phyloP scores from a whole-genome alignment of 2,888 invertebrate genomes.

The Phorcus lineatus region DNA sequence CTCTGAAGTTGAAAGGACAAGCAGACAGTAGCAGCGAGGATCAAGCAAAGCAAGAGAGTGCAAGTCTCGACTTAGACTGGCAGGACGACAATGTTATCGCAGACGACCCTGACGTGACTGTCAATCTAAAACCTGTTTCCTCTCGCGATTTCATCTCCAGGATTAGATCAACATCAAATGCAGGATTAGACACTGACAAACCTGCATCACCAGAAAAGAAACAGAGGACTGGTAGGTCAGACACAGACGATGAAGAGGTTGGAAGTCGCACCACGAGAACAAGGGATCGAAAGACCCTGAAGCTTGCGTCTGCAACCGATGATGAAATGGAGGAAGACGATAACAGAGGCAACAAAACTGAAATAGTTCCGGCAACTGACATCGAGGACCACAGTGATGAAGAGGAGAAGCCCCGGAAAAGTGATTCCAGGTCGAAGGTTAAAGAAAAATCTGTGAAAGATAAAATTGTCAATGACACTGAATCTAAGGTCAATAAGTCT shows the following conservation, averaged over 20 bases:
- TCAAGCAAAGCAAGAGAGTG: background rate
- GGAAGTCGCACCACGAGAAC: background rate
- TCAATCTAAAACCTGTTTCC: background rate
- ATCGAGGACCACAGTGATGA: background rate
- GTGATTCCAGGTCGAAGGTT: background rate
- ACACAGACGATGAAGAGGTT: background rate
- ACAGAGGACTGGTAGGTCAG: background rate
- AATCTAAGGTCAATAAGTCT: background rate
- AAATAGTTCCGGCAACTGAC: background rate
- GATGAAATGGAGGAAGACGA: background rate
- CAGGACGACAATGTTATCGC: background rate
- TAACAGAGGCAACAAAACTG: background rate
- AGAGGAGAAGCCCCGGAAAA: background rate
- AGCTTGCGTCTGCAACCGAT: background rate
- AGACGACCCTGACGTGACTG: background rate
- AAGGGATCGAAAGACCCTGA: background rate
- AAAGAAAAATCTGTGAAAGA: background rate
- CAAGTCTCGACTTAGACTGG: background rate
- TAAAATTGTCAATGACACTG: background rate
- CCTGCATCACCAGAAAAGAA: too few relatives aligned
- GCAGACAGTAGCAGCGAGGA: background rate
- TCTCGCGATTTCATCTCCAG: background rate
- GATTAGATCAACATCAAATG: background rate
- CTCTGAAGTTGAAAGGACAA: background rate
- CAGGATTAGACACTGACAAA: too few relatives aligned